Evolutionary conservation across 2,888 invertebrate genomes (phyloP), one percentile per base, ranked within the genome.

Genomic region (Nebria brevicollis): DNA sequence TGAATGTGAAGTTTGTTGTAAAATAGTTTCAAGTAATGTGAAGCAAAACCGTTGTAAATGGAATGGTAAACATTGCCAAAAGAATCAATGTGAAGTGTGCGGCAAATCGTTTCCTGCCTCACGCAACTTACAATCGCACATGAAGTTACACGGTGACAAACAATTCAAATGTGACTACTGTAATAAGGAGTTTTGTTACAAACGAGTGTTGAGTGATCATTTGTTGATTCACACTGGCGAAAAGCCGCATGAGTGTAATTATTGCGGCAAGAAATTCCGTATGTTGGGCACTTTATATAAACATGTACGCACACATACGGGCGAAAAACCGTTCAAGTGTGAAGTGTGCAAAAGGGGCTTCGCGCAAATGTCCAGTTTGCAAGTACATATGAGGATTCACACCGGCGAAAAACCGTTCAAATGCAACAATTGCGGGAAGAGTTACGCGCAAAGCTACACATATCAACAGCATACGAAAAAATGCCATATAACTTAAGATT

Each of bases 321-420:
- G 66, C 66, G n/a, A 66, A 6, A 66, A 66, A 66, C 66, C 66
- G 66, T 66, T 66, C 7, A 66, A 66, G 66, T 66, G 66, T 66
- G 66, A 66, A n/a, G 66, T 66, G 13, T 66, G 66, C 66, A 15
- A 66, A 2, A 66, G 15, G 7, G 15, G 66, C 15, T 66, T 66
- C 7, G 7, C 66, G 3, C 66, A 66, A 7, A 13, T n/a, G 15
- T n/a, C 66, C 3, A 66, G n/a, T 66, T 15, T 66, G 66, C 66
- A 66, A 66, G 66, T 66, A 6, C 68, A 68, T 68, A n/a, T 26
- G 13, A 8, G 13, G 26, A 25, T 68, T 20, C 68, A 68, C 26
- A 68, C 68, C 13, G 68, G 68, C 1, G 68, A 20, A 13, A 68
- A 68, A 15, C 68, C 68, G 3, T 68, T 11, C 26, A 15, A 15